Evolutionary conservation across 2,888 invertebrate genomes (phyloP), one percentile per base, ranked within the genome.

Genomic region (Eugnorisma glareosa): DNA sequence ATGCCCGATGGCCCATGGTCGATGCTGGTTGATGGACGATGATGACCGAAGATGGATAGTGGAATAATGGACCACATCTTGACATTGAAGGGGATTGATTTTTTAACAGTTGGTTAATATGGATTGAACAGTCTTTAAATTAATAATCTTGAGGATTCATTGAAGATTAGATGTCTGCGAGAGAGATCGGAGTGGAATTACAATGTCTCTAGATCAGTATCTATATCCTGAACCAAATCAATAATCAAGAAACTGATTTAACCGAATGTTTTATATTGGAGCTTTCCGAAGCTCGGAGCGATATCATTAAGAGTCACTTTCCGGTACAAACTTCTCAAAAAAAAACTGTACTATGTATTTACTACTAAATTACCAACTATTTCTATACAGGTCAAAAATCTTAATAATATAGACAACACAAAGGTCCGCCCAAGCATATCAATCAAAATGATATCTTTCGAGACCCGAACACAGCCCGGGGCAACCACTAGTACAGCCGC

Each of bases 31-130:
- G 28, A 66, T 81, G 79, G 75, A 61, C 69, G 61, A 15, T 18
- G 61, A 15, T 18, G 21, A 37, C 6, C 11, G 13, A 59, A 3
- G n/a, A 37, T 37, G 37, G 63, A 1, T 37, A 61, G 48, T 73
- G 57, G 35, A 45, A 31, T 0, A 31, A 73, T 67, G 66, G 59
- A 85, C 59, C 69, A 67, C 54, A 71, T 71, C 54, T 68, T 76
- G 82, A 83, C 69, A 72, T 82, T 76, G 51, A 73, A 18, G 21
- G 4, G 13, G 11, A 74, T 75, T 84, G 11, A 67, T 59, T 70
- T 75, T 63, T 37, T 40, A 75, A 75, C 15, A 37, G 48, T 15
- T 63, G 28, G 8, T 69, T 28, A 51, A 57, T 37, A 82, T 61
- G 40, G 8, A 67, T 81, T 2, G 13, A n/a, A 21, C n/a, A 45